Conservation (phyloP, 2,797 vertebrate species). For the Otolemur crassicaudatus region DNA sequence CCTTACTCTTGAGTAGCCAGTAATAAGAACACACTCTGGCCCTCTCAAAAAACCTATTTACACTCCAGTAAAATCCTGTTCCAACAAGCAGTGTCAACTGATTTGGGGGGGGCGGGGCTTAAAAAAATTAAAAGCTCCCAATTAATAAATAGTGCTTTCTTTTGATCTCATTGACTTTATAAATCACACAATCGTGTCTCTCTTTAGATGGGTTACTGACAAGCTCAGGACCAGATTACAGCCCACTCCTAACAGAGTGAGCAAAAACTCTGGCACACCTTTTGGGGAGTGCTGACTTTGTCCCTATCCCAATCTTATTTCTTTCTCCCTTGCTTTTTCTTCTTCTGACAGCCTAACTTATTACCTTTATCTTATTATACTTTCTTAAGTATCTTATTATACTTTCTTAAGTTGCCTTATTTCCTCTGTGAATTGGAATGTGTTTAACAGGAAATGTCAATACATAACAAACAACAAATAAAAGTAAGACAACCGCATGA, state of each 20-base stretch:
- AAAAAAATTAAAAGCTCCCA: not conserved
- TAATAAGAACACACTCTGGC: not conserved
- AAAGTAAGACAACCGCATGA: not conserved
- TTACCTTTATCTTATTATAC: not conserved
- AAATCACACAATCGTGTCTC: not conserved
- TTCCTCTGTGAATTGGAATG: conserved; percentile 28
- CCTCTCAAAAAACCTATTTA: not conserved
- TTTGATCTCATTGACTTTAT: not conserved
- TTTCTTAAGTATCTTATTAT: not conserved
- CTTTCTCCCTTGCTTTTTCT: not conserved
- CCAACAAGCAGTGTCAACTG: not conserved
- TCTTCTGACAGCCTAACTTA: not conserved
- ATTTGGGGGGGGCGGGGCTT: not conserved
- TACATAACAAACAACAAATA: conserved; percentile 10
- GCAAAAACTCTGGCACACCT: not conserved
- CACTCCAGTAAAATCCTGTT: not conserved
- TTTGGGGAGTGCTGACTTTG: not conserved
- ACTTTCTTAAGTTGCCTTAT: not conserved
- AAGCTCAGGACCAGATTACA: not conserved
- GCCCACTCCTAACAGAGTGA: not conserved
- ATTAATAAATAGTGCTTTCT: conserved; percentile 27
- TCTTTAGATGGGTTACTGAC: not conserved
- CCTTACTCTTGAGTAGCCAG: not conserved
- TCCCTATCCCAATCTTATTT: not conserved
- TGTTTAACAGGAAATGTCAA: not conserved